Evolutionary conservation across 2,888 invertebrate genomes (phyloP), one percentile per base, ranked within the genome.

Genomic region (Metopia argyrocephala): DNA sequence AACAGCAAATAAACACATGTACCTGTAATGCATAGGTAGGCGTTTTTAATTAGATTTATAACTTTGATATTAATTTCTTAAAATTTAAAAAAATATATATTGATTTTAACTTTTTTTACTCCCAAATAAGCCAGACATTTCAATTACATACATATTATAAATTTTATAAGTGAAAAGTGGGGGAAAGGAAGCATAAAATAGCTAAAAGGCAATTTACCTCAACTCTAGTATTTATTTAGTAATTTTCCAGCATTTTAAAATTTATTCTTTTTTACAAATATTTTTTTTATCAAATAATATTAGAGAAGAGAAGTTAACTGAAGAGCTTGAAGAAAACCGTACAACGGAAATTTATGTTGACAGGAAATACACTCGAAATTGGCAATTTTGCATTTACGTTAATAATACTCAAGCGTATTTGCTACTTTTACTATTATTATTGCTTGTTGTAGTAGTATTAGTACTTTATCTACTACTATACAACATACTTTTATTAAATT

Each of bases 331-430:
- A 76, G 65, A 45, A 57, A 25, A 31, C 9, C 31, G 15, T 56
- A 9, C 71, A 84, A 83, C 85, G 87, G 82, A 86, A 88, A 87
- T 87, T 87, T 87, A 86, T 87, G 89, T 88, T 90, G 87, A 89
- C 90, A 87, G 90, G 89, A 90, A 90, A 90, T 90, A 90, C 89
- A 88, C 87, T 88, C 87, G 88, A 90, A 90, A 90, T 90, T 90
- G 90, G 88, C 90, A 90, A 90, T 88, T 88, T 88, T 89, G 89
- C 89, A 88, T 89, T 88, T 88, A 89, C 89, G 89, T 89, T 88
- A 89, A 88, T 89, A 88, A 88, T 89, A 88, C 89, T 89, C 88
- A 80, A 87, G 89, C 87, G 88, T 88, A 89, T 88, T 87, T 87
- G 87, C 87, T 86, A 86, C 87, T 87, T 84, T 54, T 57, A 64